Conservation (phyloP, 2,797 vertebrate genomes). For the Heliangelus exortis region DNA sequence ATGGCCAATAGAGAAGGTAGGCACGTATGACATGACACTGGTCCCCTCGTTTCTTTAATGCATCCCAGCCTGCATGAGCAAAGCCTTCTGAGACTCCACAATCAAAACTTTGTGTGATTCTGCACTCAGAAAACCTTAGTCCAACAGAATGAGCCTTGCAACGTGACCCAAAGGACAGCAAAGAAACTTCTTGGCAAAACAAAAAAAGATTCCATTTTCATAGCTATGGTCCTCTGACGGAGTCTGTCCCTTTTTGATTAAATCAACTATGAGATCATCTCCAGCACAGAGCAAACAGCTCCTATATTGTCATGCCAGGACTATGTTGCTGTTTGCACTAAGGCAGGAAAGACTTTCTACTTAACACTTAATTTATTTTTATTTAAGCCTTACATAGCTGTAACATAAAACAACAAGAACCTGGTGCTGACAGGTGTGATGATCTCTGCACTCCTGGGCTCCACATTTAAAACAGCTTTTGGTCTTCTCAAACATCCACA, state of each 20-base stretch:
- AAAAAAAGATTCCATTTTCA: slow-evolving; percentile 51
- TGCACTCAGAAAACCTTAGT: neutral
- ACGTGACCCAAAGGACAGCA: slow-evolving; percentile 55
- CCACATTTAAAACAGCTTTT: neutral
- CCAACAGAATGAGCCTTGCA: slow-evolving; percentile 26
- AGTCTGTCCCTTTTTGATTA: slow-evolving; percentile 50
- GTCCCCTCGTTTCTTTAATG: neutral
- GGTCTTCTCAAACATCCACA: neutral
- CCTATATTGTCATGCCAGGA: slow-evolving; percentile 50
- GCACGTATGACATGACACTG: neutral
- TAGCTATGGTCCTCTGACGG: neutral
- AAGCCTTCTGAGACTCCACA: slow-evolving; percentile 11
- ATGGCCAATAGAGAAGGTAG: neutral
- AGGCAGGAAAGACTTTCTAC: slow-evolving; percentile 43
- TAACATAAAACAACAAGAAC: slow-evolving; percentile 26
- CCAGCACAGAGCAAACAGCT: slow-evolving; percentile 19
- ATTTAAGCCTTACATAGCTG: slow-evolving; percentile 47
- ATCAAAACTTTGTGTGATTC: slow-evolving; percentile 13
- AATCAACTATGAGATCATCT: slow-evolving; percentile 62
- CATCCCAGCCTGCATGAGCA: neutral
- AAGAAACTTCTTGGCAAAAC: slow-evolving; percentile 30
- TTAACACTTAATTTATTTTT: slow-evolving; percentile 62
- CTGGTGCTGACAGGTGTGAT: slow-evolving; percentile 8
- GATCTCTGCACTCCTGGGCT: neutral
- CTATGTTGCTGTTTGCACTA: slow-evolving; percentile 37